Percentiles rank a stretch among this genome's conserved stretches.
These are phyloP conservation scores for Entelurus aequoreus DNA, from an alignment of 2,113 vertebrate species.

Conservation along the genomic window DNA sequence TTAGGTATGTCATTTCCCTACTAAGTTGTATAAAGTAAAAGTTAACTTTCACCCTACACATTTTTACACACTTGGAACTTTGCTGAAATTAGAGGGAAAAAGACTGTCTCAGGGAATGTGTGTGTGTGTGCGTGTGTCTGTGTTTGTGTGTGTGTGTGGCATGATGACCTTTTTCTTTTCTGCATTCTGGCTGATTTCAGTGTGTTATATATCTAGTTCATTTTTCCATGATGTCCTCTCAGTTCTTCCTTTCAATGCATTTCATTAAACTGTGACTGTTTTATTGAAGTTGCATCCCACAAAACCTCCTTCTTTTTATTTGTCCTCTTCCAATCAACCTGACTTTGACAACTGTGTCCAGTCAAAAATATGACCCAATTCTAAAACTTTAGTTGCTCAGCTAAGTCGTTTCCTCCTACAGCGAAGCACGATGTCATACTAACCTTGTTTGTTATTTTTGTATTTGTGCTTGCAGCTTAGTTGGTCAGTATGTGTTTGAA, in stretches of 20 bases:
- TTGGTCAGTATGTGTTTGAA: not conserved
- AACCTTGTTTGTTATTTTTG: conserved; percentile 43
- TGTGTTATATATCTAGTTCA: not conserved
- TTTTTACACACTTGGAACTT: not conserved
- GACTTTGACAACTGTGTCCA: conserved; percentile 34
- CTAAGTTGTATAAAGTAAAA: not conserved
- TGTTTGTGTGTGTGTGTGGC: too few relatives aligned
- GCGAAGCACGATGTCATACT: conserved; percentile 23
- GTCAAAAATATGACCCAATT: conserved; percentile 23
- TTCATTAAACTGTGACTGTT: not conserved
- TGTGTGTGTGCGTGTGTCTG: not conserved
- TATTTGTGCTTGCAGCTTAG: conserved; percentile 11
- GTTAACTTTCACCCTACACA: not conserved
- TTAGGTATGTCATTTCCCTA: not conserved
- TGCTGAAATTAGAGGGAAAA: not conserved
- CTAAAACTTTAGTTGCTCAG: conserved; percentile 17
- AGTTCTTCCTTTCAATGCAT: not conserved
- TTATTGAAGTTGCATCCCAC: not conserved
- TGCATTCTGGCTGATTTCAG: not conserved
- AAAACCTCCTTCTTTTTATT: conserved; percentile 12
- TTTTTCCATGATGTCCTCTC: not conserved
- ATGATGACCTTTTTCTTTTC: not conserved
- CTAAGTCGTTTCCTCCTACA: conserved; percentile 36
- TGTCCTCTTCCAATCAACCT: conserved; percentile 10
- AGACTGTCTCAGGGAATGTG: not conserved